Evolutionary conservation across 1,140 invertebrate species (phyloP), one percentile per base, ranked within the genome.

Genomic region (Solenopsis fugax): DNA sequence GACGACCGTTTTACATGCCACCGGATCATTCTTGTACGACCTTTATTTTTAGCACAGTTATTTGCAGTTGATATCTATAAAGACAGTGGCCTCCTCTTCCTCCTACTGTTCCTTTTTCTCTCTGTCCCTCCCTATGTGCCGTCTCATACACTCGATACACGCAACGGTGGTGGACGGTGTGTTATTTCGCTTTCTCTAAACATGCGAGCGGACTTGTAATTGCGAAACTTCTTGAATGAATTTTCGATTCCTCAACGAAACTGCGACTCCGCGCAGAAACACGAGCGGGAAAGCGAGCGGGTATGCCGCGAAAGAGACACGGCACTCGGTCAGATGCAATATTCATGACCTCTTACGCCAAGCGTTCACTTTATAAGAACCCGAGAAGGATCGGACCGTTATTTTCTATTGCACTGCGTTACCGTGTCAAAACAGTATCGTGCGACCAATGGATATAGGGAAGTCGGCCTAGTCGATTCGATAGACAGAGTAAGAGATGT

Each of bases 171-270:
- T 88, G 85, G 88, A 78, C 64, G 76, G 76, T 77, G 77, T 87
- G 77, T 88, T 87, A 81, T 71, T 81, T 78, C 89, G 89, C 78
- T 89, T 91, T 89, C 88, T 89, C 89, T 87, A 82, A 73, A 90
- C 87, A 85, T 87, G 89, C 84, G 69, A 90, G 84, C 67, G 72
- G 62, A 84, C 72, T 85, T 78, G 75, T 82, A 86, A 91, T 92
- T 90, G 82, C 89, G 72, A 91, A 91, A 91, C 76, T 90, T 90
- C 80, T 91, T 91, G 77, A 91, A 90, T 90, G 90, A 90, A 91
- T 91, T 80, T 78, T 78, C 82, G 85, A 89, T 89, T 89, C 88
- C 87, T 81, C 67, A 69, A 56, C 84, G 76, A 76, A 89, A 89
- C 86, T 86, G 84, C 41, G 88, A 82, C 62, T 37, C 13, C 62